These are phyloP conservation scores for Dicyrtoma fusca DNA, from an alignment of 2,888 invertebrate genomes.

Conservation along the genomic window DNA sequence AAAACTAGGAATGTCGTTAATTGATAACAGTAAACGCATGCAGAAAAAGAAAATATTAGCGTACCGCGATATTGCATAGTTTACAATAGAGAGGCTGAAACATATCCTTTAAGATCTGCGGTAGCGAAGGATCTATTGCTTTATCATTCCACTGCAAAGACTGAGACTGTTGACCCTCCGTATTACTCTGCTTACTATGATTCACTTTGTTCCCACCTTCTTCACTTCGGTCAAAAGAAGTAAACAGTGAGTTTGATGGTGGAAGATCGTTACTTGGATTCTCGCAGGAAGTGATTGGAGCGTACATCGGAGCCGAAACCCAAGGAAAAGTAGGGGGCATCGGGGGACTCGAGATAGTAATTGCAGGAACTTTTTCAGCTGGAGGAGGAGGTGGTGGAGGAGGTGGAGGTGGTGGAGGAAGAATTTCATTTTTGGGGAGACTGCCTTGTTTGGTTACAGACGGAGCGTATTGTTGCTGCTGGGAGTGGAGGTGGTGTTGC, in stretches of 20 bases:
- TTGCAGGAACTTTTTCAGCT: background rate
- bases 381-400: conserved; percentile 8
- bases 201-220: conserved; percentile 44
- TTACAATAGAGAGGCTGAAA: conserved; percentile 53
- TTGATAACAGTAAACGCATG: background rate
- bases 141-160: conserved; percentile 11
- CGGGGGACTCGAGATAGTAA: conserved; percentile 44
- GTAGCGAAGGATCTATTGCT: conserved; percentile 17
- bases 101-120: conserved; percentile 45
- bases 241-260: conserved; percentile 42
- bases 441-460: too few species aligned
- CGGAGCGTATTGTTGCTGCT: too few species aligned
- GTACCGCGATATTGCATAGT: conserved; percentile 48
- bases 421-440: background rate
- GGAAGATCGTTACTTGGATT: conserved; percentile 34
- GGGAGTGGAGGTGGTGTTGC: too few species aligned
- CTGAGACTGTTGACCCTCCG: conserved; percentile 24
- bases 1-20: too few species aligned
- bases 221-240: conserved; percentile 41
- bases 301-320: conserved; percentile 32
- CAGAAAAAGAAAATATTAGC: conserved; percentile 6
- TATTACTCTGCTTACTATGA: conserved; percentile 40
- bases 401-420: conserved; percentile 1
- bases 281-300: conserved; percentile 11
- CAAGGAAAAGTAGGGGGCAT: conserved; percentile 52